Percentiles rank a stretch among this genome's conserved stretches.
phyloP scores from a whole-genome alignment of 2,888 invertebrate species.

The Dasysyrphus albostriatus region DNA sequence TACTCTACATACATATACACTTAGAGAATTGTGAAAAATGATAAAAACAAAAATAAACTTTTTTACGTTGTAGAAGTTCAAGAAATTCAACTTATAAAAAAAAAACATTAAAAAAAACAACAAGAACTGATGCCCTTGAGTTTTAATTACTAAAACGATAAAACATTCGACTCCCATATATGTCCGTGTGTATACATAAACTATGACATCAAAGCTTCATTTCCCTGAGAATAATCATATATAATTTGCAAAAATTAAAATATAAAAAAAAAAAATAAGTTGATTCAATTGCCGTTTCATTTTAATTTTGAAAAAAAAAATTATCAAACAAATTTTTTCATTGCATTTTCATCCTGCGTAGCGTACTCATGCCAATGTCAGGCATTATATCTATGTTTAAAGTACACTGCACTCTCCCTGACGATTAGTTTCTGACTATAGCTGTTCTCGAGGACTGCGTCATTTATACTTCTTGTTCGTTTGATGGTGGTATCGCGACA shows the following conservation, averaged over 20 bases:
- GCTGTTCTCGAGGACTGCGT: slow-evolving; percentile 34
- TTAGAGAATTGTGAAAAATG: neutral
- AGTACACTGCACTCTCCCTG: slow-evolving; percentile 45
- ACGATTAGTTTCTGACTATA: slow-evolving; percentile 53
- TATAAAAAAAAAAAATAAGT: neutral
- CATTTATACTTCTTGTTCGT: slow-evolving; percentile 15
- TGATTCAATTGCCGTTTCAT: slow-evolving; percentile 34
- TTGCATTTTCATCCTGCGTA: slow-evolving; percentile 20
- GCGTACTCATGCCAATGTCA: slow-evolving; percentile 6
- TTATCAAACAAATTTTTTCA: neutral
- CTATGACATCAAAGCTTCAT: slow-evolving; percentile 45
- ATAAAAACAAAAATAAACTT: neutral
- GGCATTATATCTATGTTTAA: neutral
- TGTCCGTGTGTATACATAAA: neutral
- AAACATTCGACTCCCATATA: slow-evolving; percentile 13
- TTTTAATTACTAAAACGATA: slow-evolving; percentile 36
- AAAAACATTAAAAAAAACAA: slow-evolving; percentile 5
- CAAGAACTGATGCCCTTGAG: slow-evolving; percentile 36
- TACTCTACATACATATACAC: neutral
- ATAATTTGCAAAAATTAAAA: slow-evolving; percentile 37
- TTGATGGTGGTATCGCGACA: slow-evolving; percentile 27
- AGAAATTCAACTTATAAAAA: slow-evolving; percentile 2
- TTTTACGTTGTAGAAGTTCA: slow-evolving; percentile 2
- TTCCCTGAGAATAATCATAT: slow-evolving; percentile 40
- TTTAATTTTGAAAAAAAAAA: slow-evolving; percentile 4